These are phyloP conservation scores for Bursaphelenchus okinawaensis DNA, from an alignment of 2,888 invertebrate genomes.

Conservation along the genomic window DNA sequence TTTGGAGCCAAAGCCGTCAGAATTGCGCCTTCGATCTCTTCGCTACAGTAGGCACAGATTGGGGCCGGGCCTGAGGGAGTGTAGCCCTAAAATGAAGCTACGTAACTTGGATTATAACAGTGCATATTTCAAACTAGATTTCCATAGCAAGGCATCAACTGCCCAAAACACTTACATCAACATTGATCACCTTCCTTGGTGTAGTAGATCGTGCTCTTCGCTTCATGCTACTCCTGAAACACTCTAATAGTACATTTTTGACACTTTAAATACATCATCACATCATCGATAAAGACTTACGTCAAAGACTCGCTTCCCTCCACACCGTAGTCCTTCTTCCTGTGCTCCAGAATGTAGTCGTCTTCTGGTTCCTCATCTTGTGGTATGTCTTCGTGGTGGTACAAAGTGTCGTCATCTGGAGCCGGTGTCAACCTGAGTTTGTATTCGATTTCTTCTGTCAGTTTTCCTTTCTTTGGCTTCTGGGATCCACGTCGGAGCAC, in stretches of 20 bases:
- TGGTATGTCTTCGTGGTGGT: constrained; percentile 30
- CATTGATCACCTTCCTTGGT: constrained; percentile 49
- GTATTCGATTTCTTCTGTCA: constrained; percentile 46
- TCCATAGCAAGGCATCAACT: constrained; percentile 7
- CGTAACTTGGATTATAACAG: background rate
- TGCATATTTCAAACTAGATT: background rate
- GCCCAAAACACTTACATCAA: constrained; percentile 35
- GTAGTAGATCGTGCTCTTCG: constrained; percentile 52
- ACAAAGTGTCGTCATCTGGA: constrained; percentile 39
- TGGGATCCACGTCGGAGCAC: constrained; percentile 39
- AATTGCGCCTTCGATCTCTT: constrained; percentile 48
- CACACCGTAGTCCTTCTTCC: constrained; percentile 49
- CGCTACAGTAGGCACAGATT: constrained; percentile 53
- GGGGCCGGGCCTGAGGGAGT: constrained; percentile 42
- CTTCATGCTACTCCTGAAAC: constrained; percentile 39
- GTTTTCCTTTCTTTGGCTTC: constrained; percentile 35
- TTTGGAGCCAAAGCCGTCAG: constrained; percentile 57
- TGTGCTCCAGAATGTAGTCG: constrained; percentile 43
- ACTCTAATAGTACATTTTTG: background rate
- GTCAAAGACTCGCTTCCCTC: constrained; percentile 49
- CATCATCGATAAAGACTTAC: constrained; percentile 10
- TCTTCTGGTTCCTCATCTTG: constrained; percentile 39
- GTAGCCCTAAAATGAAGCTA: constrained; percentile 28
- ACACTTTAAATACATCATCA: background rate
- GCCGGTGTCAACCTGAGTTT: constrained; percentile 49